These are phyloP conservation scores for Crambe crambe DNA, from an alignment of 37 sponge, comb jelly and placozoan genomes.

Conservation along the genomic window DNA sequence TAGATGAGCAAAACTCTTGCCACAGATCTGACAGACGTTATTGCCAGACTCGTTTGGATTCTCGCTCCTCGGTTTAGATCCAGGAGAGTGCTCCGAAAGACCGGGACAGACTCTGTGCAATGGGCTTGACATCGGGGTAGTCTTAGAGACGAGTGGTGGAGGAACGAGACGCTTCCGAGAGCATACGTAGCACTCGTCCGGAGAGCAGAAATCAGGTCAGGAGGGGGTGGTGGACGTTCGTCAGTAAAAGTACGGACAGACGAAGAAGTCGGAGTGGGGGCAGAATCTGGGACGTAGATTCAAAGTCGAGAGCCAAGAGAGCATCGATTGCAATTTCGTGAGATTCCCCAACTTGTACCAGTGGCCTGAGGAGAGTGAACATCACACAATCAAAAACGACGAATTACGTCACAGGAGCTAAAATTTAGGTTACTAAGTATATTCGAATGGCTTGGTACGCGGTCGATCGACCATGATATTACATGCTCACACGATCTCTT, in stretches of 20 bases:
- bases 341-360: slow-evolving; percentile 23
- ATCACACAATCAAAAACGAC: too few species aligned
- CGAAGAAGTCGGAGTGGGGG: slow-evolving; percentile 21
- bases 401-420: too few species aligned
- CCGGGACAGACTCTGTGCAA: slow-evolving; percentile 9
- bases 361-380: slow-evolving; percentile 42
- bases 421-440: too few species aligned
- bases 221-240: background rate
- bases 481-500: too few species aligned
- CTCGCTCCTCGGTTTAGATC: slow-evolving; percentile 7
- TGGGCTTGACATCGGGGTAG: slow-evolving; percentile 58
- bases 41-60: slow-evolving; percentile 31
- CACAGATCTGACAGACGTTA: slow-evolving; percentile 89
- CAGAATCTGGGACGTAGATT: slow-evolving; percentile 24
- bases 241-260: slow-evolving; percentile 1
- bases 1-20: slow-evolving; percentile 96
- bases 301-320: slow-evolving; percentile 42
- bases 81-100: slow-evolving; percentile 24
- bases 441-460: too few species aligned
- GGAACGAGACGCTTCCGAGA: slow-evolving; percentile 4
- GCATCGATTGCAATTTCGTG: slow-evolving; percentile 60
- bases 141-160: slow-evolving; percentile 27
- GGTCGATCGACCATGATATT: too few species aligned
- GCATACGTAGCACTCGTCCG: slow-evolving; percentile 41
- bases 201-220: slow-evolving; percentile 47